Conservation (phyloP, 1,140 invertebrate species). For the Linepithema humile region DNA sequence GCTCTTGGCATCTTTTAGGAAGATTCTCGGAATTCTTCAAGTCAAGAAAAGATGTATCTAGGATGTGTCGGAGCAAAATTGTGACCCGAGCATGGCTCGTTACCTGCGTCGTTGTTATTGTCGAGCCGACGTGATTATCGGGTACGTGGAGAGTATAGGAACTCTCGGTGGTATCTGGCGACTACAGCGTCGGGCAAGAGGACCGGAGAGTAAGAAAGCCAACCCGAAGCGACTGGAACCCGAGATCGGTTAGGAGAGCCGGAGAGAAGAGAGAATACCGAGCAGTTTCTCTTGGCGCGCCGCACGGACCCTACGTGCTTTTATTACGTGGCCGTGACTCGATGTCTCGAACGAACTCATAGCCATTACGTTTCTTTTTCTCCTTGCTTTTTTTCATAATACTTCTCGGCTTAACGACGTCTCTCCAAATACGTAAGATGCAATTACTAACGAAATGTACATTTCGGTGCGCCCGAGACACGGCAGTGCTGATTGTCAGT, state of each 20-base stretch:
- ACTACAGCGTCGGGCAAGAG: conserved; percentile 62
- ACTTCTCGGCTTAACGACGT: conserved; percentile 38
- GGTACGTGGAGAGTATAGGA: conserved; percentile 18
- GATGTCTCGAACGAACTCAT: conserved; percentile 65
- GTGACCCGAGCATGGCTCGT: conserved; percentile 52
- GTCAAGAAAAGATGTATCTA: not conserved
- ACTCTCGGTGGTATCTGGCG: not conserved
- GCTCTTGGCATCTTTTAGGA: not conserved
- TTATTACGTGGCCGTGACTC: conserved; percentile 74
- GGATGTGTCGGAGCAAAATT: conserved; percentile 1
- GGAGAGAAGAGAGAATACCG: conserved; percentile 76
- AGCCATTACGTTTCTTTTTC: conserved; percentile 47
- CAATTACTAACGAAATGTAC: conserved; percentile 42
- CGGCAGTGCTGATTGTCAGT: conserved; percentile 28
- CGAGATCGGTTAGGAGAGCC: conserved; percentile 74
- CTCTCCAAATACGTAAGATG: conserved; percentile 50
- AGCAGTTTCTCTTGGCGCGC: conserved; percentile 77
- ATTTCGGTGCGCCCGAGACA: conserved; percentile 21
- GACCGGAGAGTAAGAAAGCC: conserved; percentile 71
- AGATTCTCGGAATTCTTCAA: not conserved
- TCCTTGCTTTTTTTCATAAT: conserved; percentile 42
- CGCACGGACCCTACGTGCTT: conserved; percentile 78
- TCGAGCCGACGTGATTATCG: conserved; percentile 29
- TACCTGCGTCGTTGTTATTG: conserved; percentile 59
- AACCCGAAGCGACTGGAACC: conserved; percentile 66